Evolutionary conservation across 2,113 vertebrate genomes (phyloP).

Genomic region (Brachypodius melanocephalos): DNA sequence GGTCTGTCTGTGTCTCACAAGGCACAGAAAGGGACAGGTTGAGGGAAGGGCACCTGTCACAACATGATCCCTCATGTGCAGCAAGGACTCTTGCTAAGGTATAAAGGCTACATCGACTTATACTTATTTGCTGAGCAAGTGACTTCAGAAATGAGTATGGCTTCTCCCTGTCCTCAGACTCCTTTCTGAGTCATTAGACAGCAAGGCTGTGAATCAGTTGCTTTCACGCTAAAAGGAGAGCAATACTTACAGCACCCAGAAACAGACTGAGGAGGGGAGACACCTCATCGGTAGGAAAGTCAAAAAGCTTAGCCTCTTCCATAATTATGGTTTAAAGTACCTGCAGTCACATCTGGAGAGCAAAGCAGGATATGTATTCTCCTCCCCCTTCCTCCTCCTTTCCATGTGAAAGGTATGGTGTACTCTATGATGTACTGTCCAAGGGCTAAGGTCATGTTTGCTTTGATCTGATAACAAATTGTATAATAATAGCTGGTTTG

Average conservation of each 20-base stretch:
- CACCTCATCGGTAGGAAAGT: background rate
- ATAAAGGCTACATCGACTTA: background rate
- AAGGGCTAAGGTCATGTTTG: conserved; percentile 28
- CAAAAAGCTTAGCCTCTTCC: background rate
- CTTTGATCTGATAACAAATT: conserved; percentile 42
- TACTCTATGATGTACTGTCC: background rate
- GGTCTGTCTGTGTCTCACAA: background rate
- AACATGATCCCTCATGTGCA: background rate
- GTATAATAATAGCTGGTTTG: background rate
- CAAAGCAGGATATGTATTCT: background rate
- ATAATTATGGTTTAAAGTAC: conserved; percentile 2
- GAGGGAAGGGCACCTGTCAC: background rate
- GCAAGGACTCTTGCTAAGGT: background rate
- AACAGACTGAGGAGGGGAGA: background rate
- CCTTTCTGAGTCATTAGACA: background rate
- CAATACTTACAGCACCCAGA: background rate
- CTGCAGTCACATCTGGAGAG: conserved; percentile 14
- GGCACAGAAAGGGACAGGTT: background rate
- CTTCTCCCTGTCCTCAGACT: background rate
- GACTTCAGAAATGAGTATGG: background rate
- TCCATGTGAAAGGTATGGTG: background rate
- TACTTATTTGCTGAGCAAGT: conserved; percentile 15
- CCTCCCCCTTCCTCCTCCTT: background rate
- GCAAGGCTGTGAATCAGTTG: background rate
- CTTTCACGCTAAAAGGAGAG: background rate